phyloP scores from a whole-genome alignment of 2,888 invertebrate species.

The Vesta saturnalis region DNA sequence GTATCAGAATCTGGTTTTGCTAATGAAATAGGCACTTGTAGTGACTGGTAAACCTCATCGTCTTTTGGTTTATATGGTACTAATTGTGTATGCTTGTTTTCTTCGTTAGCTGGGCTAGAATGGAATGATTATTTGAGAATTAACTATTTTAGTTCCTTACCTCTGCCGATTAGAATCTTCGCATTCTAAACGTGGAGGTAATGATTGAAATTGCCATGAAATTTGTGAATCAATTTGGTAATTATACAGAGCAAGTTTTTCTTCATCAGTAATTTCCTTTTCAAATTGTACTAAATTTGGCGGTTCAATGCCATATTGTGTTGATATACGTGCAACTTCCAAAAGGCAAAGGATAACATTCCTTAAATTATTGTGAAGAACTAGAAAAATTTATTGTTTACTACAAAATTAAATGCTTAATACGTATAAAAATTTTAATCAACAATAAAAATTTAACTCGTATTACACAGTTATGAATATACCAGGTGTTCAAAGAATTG shows the following conservation, averaged over 20 bases:
- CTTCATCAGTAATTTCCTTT: slow-evolving; percentile 86
- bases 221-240: slow-evolving; percentile 70
- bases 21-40: slow-evolving; percentile 16
- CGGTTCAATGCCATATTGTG: slow-evolving; percentile 81
- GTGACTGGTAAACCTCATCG: slow-evolving; percentile 2
- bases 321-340: slow-evolving; percentile 85
- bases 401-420: too few relatives aligned
- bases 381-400: slow-evolving; percentile 62
- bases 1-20: slow-evolving; percentile 5
- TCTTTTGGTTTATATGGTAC: slow-evolving; percentile 15
- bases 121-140: background rate
- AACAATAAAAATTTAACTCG: too few relatives aligned
- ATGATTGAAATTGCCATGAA: slow-evolving; percentile 76
- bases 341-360: slow-evolving; percentile 86
- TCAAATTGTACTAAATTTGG: slow-evolving; percentile 85
- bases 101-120: background rate
- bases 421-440: too few relatives aligned
- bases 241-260: slow-evolving; percentile 71
- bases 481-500: too few relatives aligned
- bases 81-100: slow-evolving; percentile 3
- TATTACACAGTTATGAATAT: too few relatives aligned
- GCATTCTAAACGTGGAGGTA: slow-evolving; percentile 60
- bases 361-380: slow-evolving; percentile 84
- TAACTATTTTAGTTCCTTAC: slow-evolving; percentile 48
- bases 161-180: slow-evolving; percentile 67